Percentiles rank a stretch among this genome's conserved stretches.
Evolutionary conservation across 1,140 invertebrate species (phyloP).

Genomic region (Drosophila arizonae): DNA sequence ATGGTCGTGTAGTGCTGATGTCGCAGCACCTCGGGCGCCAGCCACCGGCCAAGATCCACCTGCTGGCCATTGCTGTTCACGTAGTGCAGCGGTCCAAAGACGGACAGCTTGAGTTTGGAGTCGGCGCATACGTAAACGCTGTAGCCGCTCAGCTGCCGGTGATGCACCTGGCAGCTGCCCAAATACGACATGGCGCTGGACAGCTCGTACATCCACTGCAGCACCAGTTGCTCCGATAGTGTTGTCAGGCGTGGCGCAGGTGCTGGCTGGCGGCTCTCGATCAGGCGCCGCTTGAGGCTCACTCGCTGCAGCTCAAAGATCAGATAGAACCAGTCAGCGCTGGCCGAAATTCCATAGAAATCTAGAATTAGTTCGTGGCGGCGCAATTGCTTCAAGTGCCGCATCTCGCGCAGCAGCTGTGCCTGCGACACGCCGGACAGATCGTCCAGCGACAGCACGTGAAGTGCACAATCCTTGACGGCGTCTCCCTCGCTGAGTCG

Average conservation of each 20-base stretch:
- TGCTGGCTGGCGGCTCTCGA: slow-evolving; percentile 62
- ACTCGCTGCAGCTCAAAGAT: slow-evolving; percentile 87
- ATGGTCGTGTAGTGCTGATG: slow-evolving; percentile 87
- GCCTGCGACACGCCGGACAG: slow-evolving; percentile 86
- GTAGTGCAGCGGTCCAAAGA: slow-evolving; percentile 70
- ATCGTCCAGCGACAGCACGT: slow-evolving; percentile 84
- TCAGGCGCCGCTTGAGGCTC: slow-evolving; percentile 86
- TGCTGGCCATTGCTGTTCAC: slow-evolving; percentile 80
- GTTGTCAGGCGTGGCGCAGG: slow-evolving; percentile 84
- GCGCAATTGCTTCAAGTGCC: slow-evolving; percentile 87
- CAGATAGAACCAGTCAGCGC: slow-evolving; percentile 87
- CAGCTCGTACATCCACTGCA: slow-evolving; percentile 84
- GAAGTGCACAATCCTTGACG: slow-evolving; percentile 65
- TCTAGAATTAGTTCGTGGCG: slow-evolving; percentile 88
- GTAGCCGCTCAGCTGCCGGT: slow-evolving; percentile 88
- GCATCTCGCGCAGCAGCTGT: slow-evolving; percentile 89
- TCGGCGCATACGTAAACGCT: slow-evolving; percentile 85
- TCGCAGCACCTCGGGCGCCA: slow-evolving; percentile 89
- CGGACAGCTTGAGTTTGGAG: slow-evolving; percentile 67
- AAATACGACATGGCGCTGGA: slow-evolving; percentile 88
- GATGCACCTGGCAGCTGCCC: slow-evolving; percentile 86
- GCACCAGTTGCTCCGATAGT: slow-evolving; percentile 81
- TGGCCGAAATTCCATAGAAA: slow-evolving; percentile 91
- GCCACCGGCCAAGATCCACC: slow-evolving; percentile 90
- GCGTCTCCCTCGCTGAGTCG: slow-evolving; percentile 81